Evolutionary conservation across 2,113 vertebrate species (phyloP).

Genomic region (Gambusia holbrooki): DNA sequence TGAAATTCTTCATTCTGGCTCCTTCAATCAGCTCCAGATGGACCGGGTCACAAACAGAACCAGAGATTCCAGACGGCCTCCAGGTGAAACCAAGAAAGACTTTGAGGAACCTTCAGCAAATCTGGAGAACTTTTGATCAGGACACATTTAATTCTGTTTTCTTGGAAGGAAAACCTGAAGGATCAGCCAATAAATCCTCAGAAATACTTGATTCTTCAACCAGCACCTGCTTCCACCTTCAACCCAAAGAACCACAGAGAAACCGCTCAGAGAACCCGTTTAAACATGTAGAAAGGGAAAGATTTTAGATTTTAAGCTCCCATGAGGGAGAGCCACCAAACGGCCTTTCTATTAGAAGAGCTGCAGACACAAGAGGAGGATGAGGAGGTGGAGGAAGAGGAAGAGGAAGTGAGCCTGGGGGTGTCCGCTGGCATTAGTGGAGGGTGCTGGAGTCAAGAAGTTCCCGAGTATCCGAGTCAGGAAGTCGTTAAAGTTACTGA

Average conservation of each 20-base stretch:
- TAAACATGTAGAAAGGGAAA: background rate
- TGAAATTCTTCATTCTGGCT: no score
- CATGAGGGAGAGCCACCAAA: background rate
- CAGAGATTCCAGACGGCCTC: no score
- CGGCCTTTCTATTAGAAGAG: background rate
- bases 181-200: background rate
- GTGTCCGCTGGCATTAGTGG: background rate
- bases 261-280: background rate
- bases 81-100: no score
- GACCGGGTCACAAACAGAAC: no score
- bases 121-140: no score
- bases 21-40: no score
- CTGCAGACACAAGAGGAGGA: background rate
- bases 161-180: no score
- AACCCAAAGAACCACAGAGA: no score
- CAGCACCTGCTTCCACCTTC: no score
- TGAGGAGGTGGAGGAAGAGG: background rate
- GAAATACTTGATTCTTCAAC: background rate
- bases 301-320: background rate
- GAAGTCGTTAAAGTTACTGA: accelerated
- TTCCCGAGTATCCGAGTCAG: background rate
- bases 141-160: no score
- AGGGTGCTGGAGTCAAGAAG: slow-evolving; percentile 30
- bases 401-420: background rate
- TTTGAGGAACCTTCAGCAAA: no score